Evolutionary conservation across 2,113 vertebrate genomes (phyloP).

Genomic region (Onychorhynchus coronatus): DNA sequence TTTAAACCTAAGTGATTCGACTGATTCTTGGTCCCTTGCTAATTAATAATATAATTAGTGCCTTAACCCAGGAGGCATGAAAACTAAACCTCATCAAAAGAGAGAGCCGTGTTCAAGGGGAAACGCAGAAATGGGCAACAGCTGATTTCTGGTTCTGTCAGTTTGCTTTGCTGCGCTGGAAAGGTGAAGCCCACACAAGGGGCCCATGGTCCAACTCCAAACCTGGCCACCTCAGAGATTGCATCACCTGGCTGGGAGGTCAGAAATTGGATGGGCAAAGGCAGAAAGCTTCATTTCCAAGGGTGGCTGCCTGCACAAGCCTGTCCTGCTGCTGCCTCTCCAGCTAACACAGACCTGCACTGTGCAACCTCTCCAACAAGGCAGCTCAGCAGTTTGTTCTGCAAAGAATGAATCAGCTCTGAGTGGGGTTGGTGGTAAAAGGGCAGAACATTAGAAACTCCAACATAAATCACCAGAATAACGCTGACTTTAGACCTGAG

Average conservation of each 20-base stretch:
- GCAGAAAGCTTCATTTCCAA: accelerated
- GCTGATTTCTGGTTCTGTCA: not conserved
- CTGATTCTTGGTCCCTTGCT: not conserved
- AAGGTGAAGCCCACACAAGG: not conserved
- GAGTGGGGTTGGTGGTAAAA: not conserved
- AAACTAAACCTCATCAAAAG: not conserved
- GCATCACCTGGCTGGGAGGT: not conserved
- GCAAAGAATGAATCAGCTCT: not conserved
- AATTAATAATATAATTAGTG: not conserved
- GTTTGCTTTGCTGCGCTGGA: not conserved
- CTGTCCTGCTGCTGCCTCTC: not conserved
- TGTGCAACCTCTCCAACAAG: not conserved
- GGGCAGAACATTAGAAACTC: not conserved
- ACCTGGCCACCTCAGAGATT: not conserved
- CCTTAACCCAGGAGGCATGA: not conserved
- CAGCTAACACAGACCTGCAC: not conserved
- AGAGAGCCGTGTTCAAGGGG: not conserved
- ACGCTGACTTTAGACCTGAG: not conserved
- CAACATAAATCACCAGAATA: not conserved
- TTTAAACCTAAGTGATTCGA: not conserved
- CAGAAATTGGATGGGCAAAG: not conserved
- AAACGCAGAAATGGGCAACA: not conserved
- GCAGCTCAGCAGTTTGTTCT: not conserved
- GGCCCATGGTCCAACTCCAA: not conserved
- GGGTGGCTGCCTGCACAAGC: not conserved